Evolutionary conservation across 23 tunicate genomes (phyloP).

Genomic region (Corella eumyota): DNA sequence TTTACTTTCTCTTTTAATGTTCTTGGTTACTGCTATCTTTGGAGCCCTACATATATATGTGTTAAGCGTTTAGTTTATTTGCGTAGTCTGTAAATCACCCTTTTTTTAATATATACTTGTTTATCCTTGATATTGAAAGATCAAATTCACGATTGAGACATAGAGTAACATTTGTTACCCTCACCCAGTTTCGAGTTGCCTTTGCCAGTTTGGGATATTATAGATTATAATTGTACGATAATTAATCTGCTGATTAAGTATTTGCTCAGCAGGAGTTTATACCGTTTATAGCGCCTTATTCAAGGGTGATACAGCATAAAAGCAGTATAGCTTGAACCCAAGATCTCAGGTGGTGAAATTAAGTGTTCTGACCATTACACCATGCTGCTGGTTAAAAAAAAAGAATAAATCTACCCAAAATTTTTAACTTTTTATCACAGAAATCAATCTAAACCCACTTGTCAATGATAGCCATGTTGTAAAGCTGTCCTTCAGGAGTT

Average conservation of each 20-base stretch:
- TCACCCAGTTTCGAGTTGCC: too few relatives aligned
- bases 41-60: conserved; percentile 39
- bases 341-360: not conserved
- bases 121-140: not conserved
- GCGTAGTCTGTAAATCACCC: not conserved
- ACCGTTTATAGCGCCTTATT: too few relatives aligned
- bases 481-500: conserved; percentile 61
- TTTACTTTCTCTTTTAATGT: conserved; percentile 74
- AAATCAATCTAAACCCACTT: too few relatives aligned
- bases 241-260: too few relatives aligned
- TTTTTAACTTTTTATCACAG: too few relatives aligned
- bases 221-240: too few relatives aligned
- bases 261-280: too few relatives aligned
- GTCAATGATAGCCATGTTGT: conserved; percentile 58
- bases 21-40: conserved; percentile 62
- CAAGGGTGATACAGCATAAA: not conserved
- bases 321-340: not conserved
- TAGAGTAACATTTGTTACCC: too few relatives aligned
- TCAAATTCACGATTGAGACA: conserved; percentile 2
- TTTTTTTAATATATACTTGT: not conserved
- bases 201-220: too few relatives aligned
- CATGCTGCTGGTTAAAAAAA: too few relatives aligned
- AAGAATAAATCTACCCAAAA: too few relatives aligned
- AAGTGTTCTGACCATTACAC: not conserved
- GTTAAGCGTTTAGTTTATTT: not conserved